These are phyloP conservation scores for Blastobasis adustella DNA, from an alignment of 2,888 invertebrate species.

Conservation along the genomic window DNA sequence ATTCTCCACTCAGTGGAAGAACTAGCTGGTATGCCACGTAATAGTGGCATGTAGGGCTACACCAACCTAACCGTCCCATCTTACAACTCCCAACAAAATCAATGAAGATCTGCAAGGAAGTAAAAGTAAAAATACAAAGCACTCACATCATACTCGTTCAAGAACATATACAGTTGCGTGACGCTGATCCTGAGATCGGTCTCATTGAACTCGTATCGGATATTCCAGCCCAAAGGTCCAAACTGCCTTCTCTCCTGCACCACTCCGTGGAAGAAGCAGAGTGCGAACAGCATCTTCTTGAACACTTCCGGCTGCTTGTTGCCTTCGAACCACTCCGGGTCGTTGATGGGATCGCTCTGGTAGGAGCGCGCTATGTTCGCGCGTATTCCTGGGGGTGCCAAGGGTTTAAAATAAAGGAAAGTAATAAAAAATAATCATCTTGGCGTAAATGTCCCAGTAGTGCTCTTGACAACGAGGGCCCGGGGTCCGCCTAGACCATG, in stretches of 20 bases:
- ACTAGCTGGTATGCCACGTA: no score
- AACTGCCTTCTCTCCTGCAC: conserved; percentile 94
- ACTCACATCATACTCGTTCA: conserved; percentile 83
- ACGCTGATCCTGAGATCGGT: conserved; percentile 93
- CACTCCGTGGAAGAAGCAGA: conserved; percentile 96
- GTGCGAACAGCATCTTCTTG: conserved; percentile 88
- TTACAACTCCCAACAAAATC: no score
- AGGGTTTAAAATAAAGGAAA: no score
- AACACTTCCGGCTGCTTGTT: conserved; percentile 84
- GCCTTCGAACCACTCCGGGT: conserved; percentile 90
- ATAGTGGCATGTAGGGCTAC: no score
- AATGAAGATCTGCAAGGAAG: no score
- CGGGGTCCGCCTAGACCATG: no score
- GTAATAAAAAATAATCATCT: no score
- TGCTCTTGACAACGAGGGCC: no score
- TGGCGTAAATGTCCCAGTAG: no score
- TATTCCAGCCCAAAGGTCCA: conserved; percentile 97
- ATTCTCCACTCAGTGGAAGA: no score
- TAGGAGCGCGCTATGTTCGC: conserved; percentile 91
- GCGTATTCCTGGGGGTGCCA: conserved; percentile 74
- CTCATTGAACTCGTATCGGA: conserved; percentile 96
- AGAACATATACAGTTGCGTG: conserved; percentile 90
- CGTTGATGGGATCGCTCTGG: conserved; percentile 89
- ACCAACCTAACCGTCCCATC: no score
- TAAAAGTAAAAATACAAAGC: no score